Evolutionary conservation across 2,797 vertebrate species (phyloP), one percentile per base, ranked within the genome.

Genomic region (Tinamus major): DNA sequence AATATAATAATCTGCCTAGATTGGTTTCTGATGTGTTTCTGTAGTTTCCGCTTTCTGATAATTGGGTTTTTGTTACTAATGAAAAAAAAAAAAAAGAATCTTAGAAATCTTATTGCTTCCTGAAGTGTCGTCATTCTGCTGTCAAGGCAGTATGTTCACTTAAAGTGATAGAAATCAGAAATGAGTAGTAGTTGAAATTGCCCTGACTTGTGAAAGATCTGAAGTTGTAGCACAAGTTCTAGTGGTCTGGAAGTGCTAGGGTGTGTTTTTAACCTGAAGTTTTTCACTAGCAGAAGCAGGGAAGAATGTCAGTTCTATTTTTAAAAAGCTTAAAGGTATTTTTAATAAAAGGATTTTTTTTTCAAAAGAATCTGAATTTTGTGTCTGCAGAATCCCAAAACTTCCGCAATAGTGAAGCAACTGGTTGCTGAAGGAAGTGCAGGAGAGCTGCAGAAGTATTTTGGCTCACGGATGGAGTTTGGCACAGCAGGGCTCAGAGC

Each of bases 401-500:
- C 99, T 0, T 95, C 74, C 2, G 96, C 97, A 6, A 92, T 97
- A 46, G 98, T 99, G 85, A 97, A 97, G 97, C 96, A 98, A 29
- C 78, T 99, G 95, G 51, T 98, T 90, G 98, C 97, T 31, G 97
- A 98, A 15, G 97, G 97, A 85, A 97, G 97, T 6, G 91, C 97
- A 1, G 96, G 98, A 41, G 98, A 98, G 70, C 97, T 99, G 46
- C 98, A 96, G 70, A 98, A 98, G 94, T 98, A 98, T 96, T 99
- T 99, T 67, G 98, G 98, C 35, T 97, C 98, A 1, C 98, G 99
- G 63, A 99, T 99, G 99, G 98, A 98, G 97, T 99, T 99, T 94
- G 99, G 99, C 42, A 99, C 99, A 4, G 99, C 99, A 1, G 99
- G 99, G 21, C 98, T 99, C 41, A 97, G 99, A 85, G 98, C 99